These are phyloP conservation scores for Andricus grossulariae DNA, from an alignment of 1,140 invertebrate species.

Conservation along the genomic window DNA sequence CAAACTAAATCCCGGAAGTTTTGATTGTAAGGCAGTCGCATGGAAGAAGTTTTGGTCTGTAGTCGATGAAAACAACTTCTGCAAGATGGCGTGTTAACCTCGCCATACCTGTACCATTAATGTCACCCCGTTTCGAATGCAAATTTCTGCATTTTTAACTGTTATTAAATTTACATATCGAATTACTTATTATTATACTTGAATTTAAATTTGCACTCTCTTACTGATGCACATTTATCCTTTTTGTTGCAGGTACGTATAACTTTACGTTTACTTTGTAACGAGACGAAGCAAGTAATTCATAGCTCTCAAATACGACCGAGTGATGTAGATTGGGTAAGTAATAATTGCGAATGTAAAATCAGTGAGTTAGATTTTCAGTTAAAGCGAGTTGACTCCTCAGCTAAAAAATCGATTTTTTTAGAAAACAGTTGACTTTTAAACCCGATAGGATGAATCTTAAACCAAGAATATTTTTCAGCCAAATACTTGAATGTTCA, in stretches of 20 bases:
- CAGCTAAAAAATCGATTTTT: no score
- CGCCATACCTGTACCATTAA: conserved; percentile 18
- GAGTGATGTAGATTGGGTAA: no score
- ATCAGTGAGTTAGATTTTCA: no score
- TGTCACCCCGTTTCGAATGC: conserved; percentile 20
- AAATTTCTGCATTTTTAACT: conserved; percentile 21
- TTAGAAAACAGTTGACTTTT: no score
- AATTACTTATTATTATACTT: conserved; percentile 4
- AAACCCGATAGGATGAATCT: no score
- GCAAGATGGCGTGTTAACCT: conserved; percentile 31
- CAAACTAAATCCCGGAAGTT: conserved; percentile 54
- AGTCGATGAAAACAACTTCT: conserved; percentile 37
- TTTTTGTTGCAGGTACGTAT: conserved; percentile 68
- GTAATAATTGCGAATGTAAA: no score
- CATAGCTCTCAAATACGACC: no score
- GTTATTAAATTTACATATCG: conserved; percentile 16
- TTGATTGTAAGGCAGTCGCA: conserved; percentile 46
- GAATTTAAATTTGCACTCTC: neutral
- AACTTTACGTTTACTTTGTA: no score
- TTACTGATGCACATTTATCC: neutral
- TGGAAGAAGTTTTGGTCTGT: conserved; percentile 38
- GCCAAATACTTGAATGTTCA: no score
- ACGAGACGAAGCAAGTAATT: no score
- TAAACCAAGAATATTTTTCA: no score
- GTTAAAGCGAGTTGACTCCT: no score